phyloP scores from a whole-genome alignment of 64 coral and sea anemone genomes.

The Montipora capricornis region DNA sequence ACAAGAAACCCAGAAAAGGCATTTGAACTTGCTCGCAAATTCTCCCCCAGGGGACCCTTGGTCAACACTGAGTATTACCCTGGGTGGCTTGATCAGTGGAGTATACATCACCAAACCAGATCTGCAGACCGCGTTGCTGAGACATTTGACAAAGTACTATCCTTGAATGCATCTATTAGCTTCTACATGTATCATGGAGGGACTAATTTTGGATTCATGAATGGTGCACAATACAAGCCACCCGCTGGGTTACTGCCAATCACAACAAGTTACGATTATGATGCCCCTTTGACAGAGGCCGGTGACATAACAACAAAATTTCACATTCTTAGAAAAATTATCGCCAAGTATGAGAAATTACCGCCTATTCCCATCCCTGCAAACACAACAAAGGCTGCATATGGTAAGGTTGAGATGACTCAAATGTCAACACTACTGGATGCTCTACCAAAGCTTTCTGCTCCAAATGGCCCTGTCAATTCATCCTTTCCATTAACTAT shows the following conservation, averaged over 20 bases:
- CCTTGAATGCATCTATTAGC: slow-evolving; percentile 93
- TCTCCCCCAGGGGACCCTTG: slow-evolving; percentile 79
- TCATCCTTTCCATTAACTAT: slow-evolving; percentile 73
- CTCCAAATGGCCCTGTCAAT: slow-evolving; percentile 66
- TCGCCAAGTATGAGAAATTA: slow-evolving; percentile 71
- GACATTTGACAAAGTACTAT: slow-evolving; percentile 86
- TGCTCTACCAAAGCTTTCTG: slow-evolving; percentile 45
- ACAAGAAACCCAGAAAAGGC: slow-evolving; percentile 55
- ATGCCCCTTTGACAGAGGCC: slow-evolving; percentile 95
- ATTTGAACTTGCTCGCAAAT: slow-evolving; percentile 78
- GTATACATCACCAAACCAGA: slow-evolving; percentile 69
- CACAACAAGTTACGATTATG: slow-evolving; percentile 94
- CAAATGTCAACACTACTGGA: slow-evolving; percentile 60
- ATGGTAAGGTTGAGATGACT: slow-evolving; percentile 81
- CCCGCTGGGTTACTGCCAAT: slow-evolving; percentile 57
- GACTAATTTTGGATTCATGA: slow-evolving; percentile 96
- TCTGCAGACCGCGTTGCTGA: slow-evolving; percentile 57
- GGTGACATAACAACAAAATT: slow-evolving; percentile 81
- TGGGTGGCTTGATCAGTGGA: slow-evolving; percentile 93
- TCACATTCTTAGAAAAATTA: slow-evolving; percentile 62
- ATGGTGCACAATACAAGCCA: slow-evolving; percentile 53
- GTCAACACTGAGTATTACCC: slow-evolving; percentile 96
- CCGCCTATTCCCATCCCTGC: slow-evolving; percentile 72
- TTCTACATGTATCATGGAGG: slow-evolving; percentile 99
- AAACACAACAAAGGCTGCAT: slow-evolving; percentile 85